A percentile compares a stretch with the other conserved stretches of the same genome.
These are phyloP conservation scores for Bergia sp. DNA, from an alignment of 92 coral and sea anemone species.

Conservation along the genomic window DNA sequence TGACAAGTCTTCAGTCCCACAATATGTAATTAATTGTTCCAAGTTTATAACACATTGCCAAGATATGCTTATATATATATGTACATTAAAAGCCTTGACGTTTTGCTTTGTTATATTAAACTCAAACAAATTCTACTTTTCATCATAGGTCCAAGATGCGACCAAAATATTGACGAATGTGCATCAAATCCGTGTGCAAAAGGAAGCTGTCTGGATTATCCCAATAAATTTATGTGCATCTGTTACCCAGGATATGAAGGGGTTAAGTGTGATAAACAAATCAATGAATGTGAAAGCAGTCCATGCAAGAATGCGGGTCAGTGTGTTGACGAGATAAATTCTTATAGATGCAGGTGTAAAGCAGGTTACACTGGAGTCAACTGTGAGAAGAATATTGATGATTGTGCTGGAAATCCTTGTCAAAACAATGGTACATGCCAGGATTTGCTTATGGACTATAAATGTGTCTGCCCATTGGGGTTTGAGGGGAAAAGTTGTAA, in stretches of 20 bases:
- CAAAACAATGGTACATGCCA: constrained; percentile 71
- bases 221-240: constrained; percentile 11
- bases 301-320: constrained; percentile 83
- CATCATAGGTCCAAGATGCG: constrained; percentile 15
- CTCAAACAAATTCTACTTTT: neutral
- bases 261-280: neutral
- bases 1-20: no score
- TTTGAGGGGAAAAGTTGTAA: constrained; percentile 66
- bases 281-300: constrained; percentile 54
- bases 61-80: no score
- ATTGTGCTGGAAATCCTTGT: constrained; percentile 70
- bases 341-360: constrained; percentile 66
- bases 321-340: constrained; percentile 57
- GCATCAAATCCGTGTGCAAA: constrained; percentile 19
- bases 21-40: neutral
- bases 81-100: no score
- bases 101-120: no score
- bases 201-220: constrained; percentile 3
- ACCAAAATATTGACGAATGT: constrained; percentile 10
- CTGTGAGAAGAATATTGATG: constrained; percentile 74
- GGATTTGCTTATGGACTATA: constrained; percentile 61
- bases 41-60: no score
- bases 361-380: constrained; percentile 68
- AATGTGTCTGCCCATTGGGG: constrained; percentile 68
- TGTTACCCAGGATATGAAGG: constrained; percentile 6